Evolutionary conservation across 2,113 vertebrate species (phyloP).

Genomic region (Sterna hirundo): DNA sequence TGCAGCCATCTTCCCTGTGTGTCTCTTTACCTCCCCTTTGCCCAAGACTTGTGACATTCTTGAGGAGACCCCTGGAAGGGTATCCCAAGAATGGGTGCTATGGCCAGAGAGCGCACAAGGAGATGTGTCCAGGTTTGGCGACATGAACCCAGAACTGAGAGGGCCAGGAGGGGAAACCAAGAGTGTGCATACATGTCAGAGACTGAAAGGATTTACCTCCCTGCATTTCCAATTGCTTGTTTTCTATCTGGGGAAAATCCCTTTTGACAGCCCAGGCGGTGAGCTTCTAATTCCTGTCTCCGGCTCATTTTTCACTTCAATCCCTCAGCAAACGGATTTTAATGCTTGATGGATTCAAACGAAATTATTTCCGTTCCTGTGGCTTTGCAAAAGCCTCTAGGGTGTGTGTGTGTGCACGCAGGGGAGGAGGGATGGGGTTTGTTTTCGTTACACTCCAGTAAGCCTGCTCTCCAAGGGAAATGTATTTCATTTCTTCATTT

Average conservation of each 20-base stretch:
- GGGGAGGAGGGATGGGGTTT: constrained; percentile 40
- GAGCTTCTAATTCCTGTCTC: constrained; percentile 71
- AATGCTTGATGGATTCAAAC: constrained; percentile 75
- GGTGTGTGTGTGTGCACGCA: background rate
- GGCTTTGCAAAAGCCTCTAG: constrained; percentile 66
- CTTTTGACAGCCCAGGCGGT: constrained; percentile 66
- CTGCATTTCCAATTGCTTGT: constrained; percentile 63
- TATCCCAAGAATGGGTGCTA: background rate
- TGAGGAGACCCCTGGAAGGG: background rate
- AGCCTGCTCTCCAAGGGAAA: constrained; percentile 40
- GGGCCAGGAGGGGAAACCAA: background rate
- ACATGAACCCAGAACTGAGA: background rate
- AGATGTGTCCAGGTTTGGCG: background rate
- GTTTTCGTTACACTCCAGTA: constrained; percentile 48
- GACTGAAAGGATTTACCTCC: constrained; percentile 51
- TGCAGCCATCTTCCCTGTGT: background rate
- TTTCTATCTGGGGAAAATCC: constrained; percentile 70
- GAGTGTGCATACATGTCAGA: background rate
- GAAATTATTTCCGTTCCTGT: constrained; percentile 70
- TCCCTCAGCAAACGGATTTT: constrained; percentile 68
- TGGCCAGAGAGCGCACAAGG: background rate
- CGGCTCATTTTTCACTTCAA: constrained; percentile 72
- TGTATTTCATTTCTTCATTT: constrained; percentile 40
- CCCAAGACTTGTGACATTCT: background rate
- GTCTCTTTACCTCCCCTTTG: background rate